These are phyloP conservation scores for Lepidochrysops patricia DNA, from an alignment of 2,888 invertebrate genomes.

Conservation along the genomic window DNA sequence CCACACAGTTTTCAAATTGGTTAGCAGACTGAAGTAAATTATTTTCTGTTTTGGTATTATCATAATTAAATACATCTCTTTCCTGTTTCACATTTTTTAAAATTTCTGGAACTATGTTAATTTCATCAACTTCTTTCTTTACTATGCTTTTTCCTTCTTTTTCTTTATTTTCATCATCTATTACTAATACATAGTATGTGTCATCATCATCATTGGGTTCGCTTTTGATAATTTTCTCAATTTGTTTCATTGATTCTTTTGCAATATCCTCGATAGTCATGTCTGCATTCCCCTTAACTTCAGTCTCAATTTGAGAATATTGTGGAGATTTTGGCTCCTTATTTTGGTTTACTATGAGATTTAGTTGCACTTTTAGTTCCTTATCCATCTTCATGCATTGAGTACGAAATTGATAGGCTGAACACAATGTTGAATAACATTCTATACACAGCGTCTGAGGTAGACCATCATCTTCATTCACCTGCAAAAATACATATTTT, in stretches of 20 bases:
- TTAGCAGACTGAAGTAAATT: not conserved
- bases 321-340: slow-evolving; percentile 25
- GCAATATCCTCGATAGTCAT: slow-evolving; percentile 39
- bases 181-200: slow-evolving; percentile 63
- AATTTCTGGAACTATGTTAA: not conserved
- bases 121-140: not conserved
- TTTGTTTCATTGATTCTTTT: slow-evolving; percentile 52
- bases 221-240: slow-evolving; percentile 53
- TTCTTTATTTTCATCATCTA: slow-evolving; percentile 53
- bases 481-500: slow-evolving; percentile 51
- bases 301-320: slow-evolving; percentile 25
- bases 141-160: slow-evolving; percentile 28
- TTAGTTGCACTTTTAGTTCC: slow-evolving; percentile 51
- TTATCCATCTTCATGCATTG: slow-evolving; percentile 65
- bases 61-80: not conserved
- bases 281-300: slow-evolving; percentile 25
- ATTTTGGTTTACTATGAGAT: slow-evolving; percentile 34
- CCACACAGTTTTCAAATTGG: slow-evolving; percentile 46
- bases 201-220: slow-evolving; percentile 66
- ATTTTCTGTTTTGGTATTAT: slow-evolving; percentile 9
- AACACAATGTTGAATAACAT: slow-evolving; percentile 48
- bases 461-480: slow-evolving; percentile 50
- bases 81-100: slow-evolving; percentile 1
- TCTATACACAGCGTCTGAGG: slow-evolving; percentile 59
- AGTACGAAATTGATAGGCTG: slow-evolving; percentile 56